Percentiles rank a stretch among this genome's conserved stretches.
phyloP scores from a whole-genome alignment of 2,888 invertebrate genomes.

The Amaurobius ferox region DNA sequence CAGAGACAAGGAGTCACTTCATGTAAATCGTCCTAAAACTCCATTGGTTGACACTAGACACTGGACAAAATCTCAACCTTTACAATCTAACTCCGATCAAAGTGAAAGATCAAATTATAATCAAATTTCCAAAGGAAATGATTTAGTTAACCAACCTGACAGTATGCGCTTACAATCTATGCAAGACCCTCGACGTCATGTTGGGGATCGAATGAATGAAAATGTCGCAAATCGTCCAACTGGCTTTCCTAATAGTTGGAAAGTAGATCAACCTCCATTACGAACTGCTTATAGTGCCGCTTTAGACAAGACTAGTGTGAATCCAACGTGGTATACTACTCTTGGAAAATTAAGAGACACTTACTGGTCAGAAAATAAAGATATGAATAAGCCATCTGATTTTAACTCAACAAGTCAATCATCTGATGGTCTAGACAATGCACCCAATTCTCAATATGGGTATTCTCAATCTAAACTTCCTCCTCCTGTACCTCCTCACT shows the following conservation, averaged over 20 bases:
- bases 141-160: slow-evolving; percentile 31
- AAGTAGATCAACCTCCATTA: slow-evolving; percentile 45
- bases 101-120: slow-evolving; percentile 30
- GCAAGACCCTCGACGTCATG: slow-evolving; percentile 21
- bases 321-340: slow-evolving; percentile 67
- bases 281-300: slow-evolving; percentile 63
- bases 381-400: slow-evolving; percentile 41
- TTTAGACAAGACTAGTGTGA: slow-evolving; percentile 57
- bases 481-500: slow-evolving; percentile 46
- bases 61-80: slow-evolving; percentile 75
- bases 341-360: slow-evolving; percentile 62
- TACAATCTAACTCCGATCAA: slow-evolving; percentile 28
- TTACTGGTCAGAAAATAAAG: slow-evolving; percentile 65
- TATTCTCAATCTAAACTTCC: slow-evolving; percentile 53
- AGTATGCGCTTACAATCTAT: neutral
- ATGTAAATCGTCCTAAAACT: slow-evolving; percentile 87
- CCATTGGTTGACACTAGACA: slow-evolving; percentile 85
- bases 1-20: slow-evolving; percentile 81
- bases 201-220: slow-evolving; percentile 19
- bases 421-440: slow-evolving; percentile 34
- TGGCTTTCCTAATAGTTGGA: slow-evolving; percentile 57
- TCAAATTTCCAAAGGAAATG: slow-evolving; percentile 20
- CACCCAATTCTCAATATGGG: slow-evolving; percentile 35
- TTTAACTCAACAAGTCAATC: slow-evolving; percentile 32
- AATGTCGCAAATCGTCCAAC: slow-evolving; percentile 38